Percentiles rank a stretch among this genome's conserved stretches.
These are phyloP conservation scores for Sarcophaga rosellei DNA, from an alignment of 2,888 invertebrate species.

Conservation along the genomic window DNA sequence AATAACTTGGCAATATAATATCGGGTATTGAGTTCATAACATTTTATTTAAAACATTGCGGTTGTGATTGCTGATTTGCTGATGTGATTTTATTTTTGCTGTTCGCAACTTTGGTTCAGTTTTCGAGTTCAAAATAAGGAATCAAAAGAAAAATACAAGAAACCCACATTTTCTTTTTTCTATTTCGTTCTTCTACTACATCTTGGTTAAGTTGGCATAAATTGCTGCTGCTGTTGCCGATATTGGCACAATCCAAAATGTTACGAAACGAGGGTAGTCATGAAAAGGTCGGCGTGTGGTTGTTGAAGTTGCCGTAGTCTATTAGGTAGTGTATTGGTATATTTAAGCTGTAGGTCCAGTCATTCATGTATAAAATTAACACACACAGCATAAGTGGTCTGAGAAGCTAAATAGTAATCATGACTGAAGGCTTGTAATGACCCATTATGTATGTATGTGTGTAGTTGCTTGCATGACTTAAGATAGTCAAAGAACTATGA, in stretches of 20 bases:
- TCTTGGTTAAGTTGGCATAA: background rate
- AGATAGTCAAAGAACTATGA: too few species aligned
- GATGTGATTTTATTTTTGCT: slow-evolving; percentile 28
- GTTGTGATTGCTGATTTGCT: background rate
- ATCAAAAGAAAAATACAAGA: slow-evolving; percentile 42
- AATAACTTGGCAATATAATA: slow-evolving; percentile 52
- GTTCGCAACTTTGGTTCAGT: background rate
- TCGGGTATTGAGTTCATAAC: slow-evolving; percentile 66
- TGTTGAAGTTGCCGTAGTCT: too few species aligned
- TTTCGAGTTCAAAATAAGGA: slow-evolving; percentile 26
- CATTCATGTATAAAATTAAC: too few species aligned
- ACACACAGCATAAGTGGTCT: too few species aligned
- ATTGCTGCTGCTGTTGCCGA: background rate
- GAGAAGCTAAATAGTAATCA: too few species aligned
- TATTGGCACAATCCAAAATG: slow-evolving; percentile 40
- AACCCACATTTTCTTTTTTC: slow-evolving; percentile 55
- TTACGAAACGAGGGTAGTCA: slow-evolving; percentile 20
- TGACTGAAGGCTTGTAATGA: too few species aligned
- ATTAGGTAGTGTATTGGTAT: too few species aligned
- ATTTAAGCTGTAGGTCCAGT: too few species aligned
- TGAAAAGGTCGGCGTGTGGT: background rate
- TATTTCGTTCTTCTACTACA: slow-evolving; percentile 13
- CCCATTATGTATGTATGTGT: too few species aligned
- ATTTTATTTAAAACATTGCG: slow-evolving; percentile 62
- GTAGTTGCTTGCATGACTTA: too few species aligned